Evolutionary conservation across 1,140 invertebrate genomes (phyloP), one percentile per base, ranked within the genome.

Genomic region (Penaeus indicus): DNA sequence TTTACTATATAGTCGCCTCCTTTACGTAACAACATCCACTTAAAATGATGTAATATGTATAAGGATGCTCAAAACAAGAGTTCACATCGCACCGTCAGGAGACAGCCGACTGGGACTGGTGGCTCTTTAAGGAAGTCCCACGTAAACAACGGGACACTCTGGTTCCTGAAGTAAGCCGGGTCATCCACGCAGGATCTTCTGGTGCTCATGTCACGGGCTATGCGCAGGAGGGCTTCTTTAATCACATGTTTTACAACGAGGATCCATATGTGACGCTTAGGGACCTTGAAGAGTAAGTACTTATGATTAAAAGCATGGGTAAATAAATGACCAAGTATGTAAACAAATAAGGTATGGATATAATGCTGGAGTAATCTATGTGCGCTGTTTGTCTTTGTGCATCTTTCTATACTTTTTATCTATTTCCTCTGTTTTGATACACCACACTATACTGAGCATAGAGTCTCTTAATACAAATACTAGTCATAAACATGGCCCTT

Each of bases 131-230:
- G 5, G 21, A 84, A 47, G 25, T 84, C 27, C 77, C 95, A 8
- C 92, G 95, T 10, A 94, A 94, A 90, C 94, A 93, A 18, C 92
- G 95, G 84, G 95, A 95, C 91, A 95, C 95, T 90, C 92, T 95
- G 63, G 94, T 95, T 82, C 95, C 95, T 10, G 95, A 95, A 91
- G 93, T 95, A 18, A 95, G 95, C 22, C 92, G 95, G 69, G 95
- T 95, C 11, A 95, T 94, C 92, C 95, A 95, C 91, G 95, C 95
- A 91, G 95, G 95, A 19, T 94, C 95, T 22, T 94, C 94, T 79
- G 95, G 95, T 19, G 92, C 95, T 8, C 95, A 95, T 91, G 95
- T 95, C 93, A 95, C 95, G 90, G 94, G 95, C 32, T 95, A 94
- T 91, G 95, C 95, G 91, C 93, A 94, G 91, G 87, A 88, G 32